phyloP scores from a whole-genome alignment of 2,888 invertebrate species.

The Cantharis nigra region DNA sequence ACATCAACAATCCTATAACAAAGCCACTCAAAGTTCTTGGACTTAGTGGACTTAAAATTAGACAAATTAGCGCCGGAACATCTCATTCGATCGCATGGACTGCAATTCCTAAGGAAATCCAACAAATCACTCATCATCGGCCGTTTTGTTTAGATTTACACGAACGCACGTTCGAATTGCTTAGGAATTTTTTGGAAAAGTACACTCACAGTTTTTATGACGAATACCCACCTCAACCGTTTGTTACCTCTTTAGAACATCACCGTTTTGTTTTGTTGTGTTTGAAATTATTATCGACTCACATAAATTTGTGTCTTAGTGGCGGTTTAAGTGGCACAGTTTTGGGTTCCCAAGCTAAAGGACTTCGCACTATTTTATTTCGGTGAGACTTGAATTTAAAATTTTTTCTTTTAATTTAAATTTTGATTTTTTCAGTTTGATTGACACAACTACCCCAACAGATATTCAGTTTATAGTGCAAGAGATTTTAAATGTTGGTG shows the following conservation, averaged over 20 bases:
- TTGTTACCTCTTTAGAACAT: slow-evolving; percentile 58
- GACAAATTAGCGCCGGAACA: slow-evolving; percentile 68
- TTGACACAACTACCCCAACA: slow-evolving; percentile 56
- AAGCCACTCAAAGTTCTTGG: slow-evolving; percentile 62
- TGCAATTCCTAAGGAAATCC: slow-evolving; percentile 56
- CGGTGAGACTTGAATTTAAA: slow-evolving; percentile 45
- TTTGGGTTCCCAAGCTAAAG: slow-evolving; percentile 60
- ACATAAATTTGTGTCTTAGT: slow-evolving; percentile 62
- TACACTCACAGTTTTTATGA: slow-evolving; percentile 60
- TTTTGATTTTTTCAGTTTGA: slow-evolving; percentile 45
- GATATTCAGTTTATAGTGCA: slow-evolving; percentile 61
- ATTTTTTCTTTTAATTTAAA: not conserved
- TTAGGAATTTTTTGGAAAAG: slow-evolving; percentile 62
- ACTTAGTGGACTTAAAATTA: slow-evolving; percentile 59
- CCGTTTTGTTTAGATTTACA: slow-evolving; percentile 67
- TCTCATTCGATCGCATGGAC: slow-evolving; percentile 69
- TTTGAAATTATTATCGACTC: slow-evolving; percentile 62
- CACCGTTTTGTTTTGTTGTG: slow-evolving; percentile 63
- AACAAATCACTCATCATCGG: slow-evolving; percentile 61
- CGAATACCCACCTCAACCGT: slow-evolving; percentile 56
- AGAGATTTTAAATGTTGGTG: slow-evolving; percentile 64
- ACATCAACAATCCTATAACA: slow-evolving; percentile 62
- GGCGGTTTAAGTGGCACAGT: slow-evolving; percentile 57
- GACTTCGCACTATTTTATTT: slow-evolving; percentile 61
- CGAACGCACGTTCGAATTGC: slow-evolving; percentile 62